phyloP scores from a whole-genome alignment of 2,113 vertebrate genomes.

The Saimiri boliviensis region DNA sequence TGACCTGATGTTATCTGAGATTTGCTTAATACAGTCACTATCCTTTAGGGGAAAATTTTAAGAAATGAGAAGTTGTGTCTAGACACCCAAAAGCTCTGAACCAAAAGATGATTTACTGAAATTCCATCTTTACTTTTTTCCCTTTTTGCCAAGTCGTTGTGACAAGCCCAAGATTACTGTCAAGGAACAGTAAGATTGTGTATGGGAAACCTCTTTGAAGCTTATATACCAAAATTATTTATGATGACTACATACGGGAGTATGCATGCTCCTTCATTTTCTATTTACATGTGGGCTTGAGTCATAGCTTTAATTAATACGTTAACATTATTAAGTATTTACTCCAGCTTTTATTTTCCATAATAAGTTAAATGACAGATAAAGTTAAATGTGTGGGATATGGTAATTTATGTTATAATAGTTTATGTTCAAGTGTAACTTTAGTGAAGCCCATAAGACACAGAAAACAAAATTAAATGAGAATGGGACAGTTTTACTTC shows the following conservation, averaged over 20 bases:
- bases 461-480: neutral
- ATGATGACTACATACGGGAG: neutral
- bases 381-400: neutral
- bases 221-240: neutral
- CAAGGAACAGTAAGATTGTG: neutral
- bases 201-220: neutral
- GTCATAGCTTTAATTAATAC: neutral
- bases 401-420: neutral
- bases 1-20: neutral
- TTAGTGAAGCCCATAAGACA: neutral
- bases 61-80: neutral
- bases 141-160: neutral
- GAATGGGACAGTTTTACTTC: neutral
- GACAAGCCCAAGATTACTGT: neutral
- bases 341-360: neutral
- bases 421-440: neutral
- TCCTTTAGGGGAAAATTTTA: neutral
- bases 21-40: neutral
- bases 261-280: neutral
- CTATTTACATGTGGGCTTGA: neutral
- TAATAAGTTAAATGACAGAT: neutral
- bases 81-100: neutral
- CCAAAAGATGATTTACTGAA: neutral
- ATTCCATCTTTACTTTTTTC: neutral
- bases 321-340: neutral